These are phyloP conservation scores for Cotesia congregata DNA, from an alignment of 2,888 invertebrate genomes.

Conservation along the genomic window DNA sequence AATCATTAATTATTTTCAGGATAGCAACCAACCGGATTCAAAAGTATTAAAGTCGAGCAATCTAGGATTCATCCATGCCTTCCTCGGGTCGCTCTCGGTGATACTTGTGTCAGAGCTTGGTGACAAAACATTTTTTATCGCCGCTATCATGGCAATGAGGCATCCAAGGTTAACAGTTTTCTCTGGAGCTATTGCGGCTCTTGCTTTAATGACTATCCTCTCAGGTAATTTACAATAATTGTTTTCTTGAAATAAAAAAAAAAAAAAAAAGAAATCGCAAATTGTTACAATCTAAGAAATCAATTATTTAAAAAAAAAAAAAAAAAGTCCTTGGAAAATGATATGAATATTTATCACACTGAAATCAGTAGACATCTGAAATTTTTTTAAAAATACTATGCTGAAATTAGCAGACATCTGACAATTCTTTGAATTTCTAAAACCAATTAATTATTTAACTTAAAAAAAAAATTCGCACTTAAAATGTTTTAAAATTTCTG, in stretches of 20 bases:
- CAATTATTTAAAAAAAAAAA: neutral
- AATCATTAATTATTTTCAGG: conserved; percentile 46
- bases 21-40: conserved; percentile 49
- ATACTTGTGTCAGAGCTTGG: conserved; percentile 98
- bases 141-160: conserved; percentile 99
- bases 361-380: too few relatives aligned
- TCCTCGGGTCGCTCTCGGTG: conserved; percentile 94
- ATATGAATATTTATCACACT: too few relatives aligned
- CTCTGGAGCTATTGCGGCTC: conserved; percentile 91
- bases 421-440: too few relatives aligned
- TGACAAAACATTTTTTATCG: conserved; percentile 99
- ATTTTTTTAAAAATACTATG: too few relatives aligned
- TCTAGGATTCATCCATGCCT: conserved; percentile 91
- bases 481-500: too few relatives aligned
- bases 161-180: conserved; percentile 94
- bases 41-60: conserved; percentile 66
- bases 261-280: neutral
- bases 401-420: too few relatives aligned
- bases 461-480: too few relatives aligned
- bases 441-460: too few relatives aligned
- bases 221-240: conserved; percentile 75
- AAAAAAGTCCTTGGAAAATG: neutral
- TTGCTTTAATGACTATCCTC: conserved; percentile 93
- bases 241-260: neutral
- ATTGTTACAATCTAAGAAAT: neutral